Base-by-base conservation (phyloP, 2,113 vertebrate species). In the Pycnonotus jocosus region DNA sequence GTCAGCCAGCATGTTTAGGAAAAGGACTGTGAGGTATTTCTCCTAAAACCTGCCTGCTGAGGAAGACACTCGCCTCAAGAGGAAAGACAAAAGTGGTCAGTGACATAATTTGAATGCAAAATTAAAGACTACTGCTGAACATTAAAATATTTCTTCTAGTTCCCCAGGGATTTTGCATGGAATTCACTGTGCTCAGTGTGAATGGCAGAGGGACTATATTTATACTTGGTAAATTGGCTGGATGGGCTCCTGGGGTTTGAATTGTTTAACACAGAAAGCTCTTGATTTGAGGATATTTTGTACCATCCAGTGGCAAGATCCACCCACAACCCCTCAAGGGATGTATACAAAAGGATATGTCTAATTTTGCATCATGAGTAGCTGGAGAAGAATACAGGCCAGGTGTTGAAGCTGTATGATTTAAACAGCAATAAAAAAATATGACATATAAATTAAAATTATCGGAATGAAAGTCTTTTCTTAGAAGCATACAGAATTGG, bases 181-280 rank as follows among this genome's bases (percentile, higher is more conserved):
- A 93, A 86, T 94, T 96, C 88, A 57, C 74, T 81, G 71, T 0
- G 2, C 79, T 93, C 87, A 19, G 62, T 62, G 90, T 92, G 93
- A 90, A 95, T 93, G 96, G 92, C 90, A 96, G 70, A 88, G 85
- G 90, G 87, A 83, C 94, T 96, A 64, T 96, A 96, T 96, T 95
- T 95, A 88, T 96, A 93, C 87, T 93, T 88, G 96, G 79, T 96
- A 96, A 97, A 96, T 95, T 96, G 95, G 93, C 81, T 94, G 93
- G 92, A 60, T 90, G 31, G 47, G 64, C 93, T 90, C 93, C 76
- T 48, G 93, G 70, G 95, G 88, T 91, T 95, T 88, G 85, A 96
- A 97, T 95, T 97, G 93, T 96, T 97, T 96, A 94, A 97, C 92
- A 95, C 74, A 93, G 94, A 96, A 83, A 90, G 90, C 93, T 96